phyloP scores from a whole-genome alignment of 2,888 invertebrate genomes.

The Caenorhabditis japonica region DNA sequence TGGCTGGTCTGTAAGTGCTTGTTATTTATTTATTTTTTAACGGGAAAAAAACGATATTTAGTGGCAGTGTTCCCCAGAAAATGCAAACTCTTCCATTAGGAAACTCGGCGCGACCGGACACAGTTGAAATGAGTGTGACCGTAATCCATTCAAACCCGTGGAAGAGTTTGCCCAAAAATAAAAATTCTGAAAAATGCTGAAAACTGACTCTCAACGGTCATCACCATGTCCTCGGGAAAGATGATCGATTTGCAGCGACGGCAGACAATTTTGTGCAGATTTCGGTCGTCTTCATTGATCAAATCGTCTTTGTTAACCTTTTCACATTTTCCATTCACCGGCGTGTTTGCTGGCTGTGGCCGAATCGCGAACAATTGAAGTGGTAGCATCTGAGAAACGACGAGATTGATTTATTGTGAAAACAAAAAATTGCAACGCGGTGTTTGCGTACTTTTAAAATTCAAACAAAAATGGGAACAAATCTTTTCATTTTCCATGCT shows the following conservation, averaged over 20 bases:
- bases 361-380: conserved; percentile 52
- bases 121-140: too few relatives aligned
- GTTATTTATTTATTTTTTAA: not conserved
- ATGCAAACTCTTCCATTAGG: too few relatives aligned
- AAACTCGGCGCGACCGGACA: too few relatives aligned
- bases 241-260: conserved; percentile 67
- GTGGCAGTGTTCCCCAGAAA: too few relatives aligned
- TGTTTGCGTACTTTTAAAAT: too few relatives aligned
- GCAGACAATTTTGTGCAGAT: conserved; percentile 66
- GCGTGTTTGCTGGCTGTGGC: conserved; percentile 42
- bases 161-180: too few relatives aligned
- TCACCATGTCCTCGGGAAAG: conserved; percentile 67
- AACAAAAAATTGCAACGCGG: too few relatives aligned
- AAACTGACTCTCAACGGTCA: conserved; percentile 59
- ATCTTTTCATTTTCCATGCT: too few relatives aligned
- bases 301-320: conserved; percentile 61
- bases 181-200: too few relatives aligned
- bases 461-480: too few relatives aligned
- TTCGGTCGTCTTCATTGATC: conserved; percentile 63
- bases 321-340: conserved; percentile 57
- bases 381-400: conserved; percentile 25
- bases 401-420: not conserved
- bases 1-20: conserved; percentile 39
- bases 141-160: too few relatives aligned
- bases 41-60: too few relatives aligned